phyloP scores from a whole-genome alignment of 2,888 invertebrate species.

The Orgyia antiqua region DNA sequence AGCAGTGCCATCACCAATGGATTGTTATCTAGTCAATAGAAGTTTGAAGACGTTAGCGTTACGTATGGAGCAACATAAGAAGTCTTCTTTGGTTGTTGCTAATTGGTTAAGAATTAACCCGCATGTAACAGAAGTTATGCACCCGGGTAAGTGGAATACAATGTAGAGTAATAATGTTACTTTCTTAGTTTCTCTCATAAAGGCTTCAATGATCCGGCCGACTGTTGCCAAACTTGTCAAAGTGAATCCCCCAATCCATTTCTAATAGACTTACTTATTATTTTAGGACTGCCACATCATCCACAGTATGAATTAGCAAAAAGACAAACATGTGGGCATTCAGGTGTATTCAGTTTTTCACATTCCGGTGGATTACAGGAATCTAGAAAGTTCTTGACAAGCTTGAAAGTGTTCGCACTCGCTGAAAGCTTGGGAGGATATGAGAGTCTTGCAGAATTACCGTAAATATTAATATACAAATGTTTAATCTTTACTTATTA shows the following conservation, averaged over 20 bases:
- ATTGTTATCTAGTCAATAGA: constrained; percentile 94
- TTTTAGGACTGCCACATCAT: constrained; percentile 86
- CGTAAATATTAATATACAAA: constrained; percentile 87
- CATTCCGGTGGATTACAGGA: constrained; percentile 86
- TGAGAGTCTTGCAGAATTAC: constrained; percentile 95
- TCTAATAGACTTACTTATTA: too few relatives aligned
- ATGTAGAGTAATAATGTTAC: too few relatives aligned
- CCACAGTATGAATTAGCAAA: constrained; percentile 89
- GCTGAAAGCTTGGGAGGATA: constrained; percentile 98
- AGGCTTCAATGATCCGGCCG: too few relatives aligned
- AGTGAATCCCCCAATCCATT: too few relatives aligned
- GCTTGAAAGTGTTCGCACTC: constrained; percentile 88
- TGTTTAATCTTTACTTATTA: too few relatives aligned
- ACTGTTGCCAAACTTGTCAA: too few relatives aligned
- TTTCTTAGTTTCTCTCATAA: too few relatives aligned
- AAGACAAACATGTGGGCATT: constrained; percentile 90
- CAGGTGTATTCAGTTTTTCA: constrained; percentile 95
- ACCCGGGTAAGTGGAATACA: constrained; percentile 80
- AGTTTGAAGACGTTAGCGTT: constrained; percentile 95
- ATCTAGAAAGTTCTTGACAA: constrained; percentile 84
- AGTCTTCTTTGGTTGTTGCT: constrained; percentile 87
- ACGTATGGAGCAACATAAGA: constrained; percentile 93
- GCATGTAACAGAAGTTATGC: constrained; percentile 87
- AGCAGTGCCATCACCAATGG: constrained; percentile 96
- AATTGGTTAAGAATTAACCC: constrained; percentile 89